phyloP scores from a whole-genome alignment of 2,888 invertebrate species.

The Caenorhabditis afra region DNA sequence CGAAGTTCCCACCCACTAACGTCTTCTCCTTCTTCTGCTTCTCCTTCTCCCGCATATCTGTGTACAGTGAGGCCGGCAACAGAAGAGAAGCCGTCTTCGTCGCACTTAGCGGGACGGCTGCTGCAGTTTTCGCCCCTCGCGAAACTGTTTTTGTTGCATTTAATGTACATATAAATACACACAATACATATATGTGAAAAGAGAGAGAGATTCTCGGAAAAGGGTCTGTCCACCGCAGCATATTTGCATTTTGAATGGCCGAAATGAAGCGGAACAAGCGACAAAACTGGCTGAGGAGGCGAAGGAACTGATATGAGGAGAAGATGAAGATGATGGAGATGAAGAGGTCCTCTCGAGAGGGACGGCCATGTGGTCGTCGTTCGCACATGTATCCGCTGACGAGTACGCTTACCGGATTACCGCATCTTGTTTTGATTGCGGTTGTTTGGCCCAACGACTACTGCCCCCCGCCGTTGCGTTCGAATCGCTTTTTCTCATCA shows the following conservation, averaged over 20 bases:
- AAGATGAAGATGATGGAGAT: not conserved
- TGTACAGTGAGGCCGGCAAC: slow-evolving; percentile 20
- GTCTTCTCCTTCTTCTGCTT: not conserved
- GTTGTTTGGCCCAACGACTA: slow-evolving; percentile 15
- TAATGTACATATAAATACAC: slow-evolving; percentile 48
- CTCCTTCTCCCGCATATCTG: not conserved
- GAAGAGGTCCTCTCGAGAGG: slow-evolving; percentile 15
- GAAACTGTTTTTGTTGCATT: slow-evolving; percentile 57
- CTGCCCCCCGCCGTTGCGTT: not conserved
- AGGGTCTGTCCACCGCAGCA: slow-evolving; percentile 21
- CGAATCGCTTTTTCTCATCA: slow-evolving; percentile 25
- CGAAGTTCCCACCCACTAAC: too few relatives aligned
- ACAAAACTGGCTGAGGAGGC: slow-evolving; percentile 46
- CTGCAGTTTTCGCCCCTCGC: slow-evolving; percentile 38
- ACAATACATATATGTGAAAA: not conserved
- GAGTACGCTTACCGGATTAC: slow-evolving; percentile 47
- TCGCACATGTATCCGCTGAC: slow-evolving; percentile 46
- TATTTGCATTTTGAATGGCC: slow-evolving; percentile 52
- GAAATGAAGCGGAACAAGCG: slow-evolving; percentile 57
- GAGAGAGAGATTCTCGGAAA: slow-evolving; percentile 35
- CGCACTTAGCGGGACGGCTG: slow-evolving; percentile 49
- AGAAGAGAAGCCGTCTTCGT: slow-evolving; percentile 21
- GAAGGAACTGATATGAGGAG: not conserved
- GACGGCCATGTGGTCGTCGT: slow-evolving; percentile 43
- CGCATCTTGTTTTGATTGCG: slow-evolving; percentile 42